Percentiles rank a stretch among this genome's conserved stretches.
These are phyloP conservation scores for Oophaga sylvatica DNA, from an alignment of 2,797 vertebrate genomes.

Conservation along the genomic window DNA sequence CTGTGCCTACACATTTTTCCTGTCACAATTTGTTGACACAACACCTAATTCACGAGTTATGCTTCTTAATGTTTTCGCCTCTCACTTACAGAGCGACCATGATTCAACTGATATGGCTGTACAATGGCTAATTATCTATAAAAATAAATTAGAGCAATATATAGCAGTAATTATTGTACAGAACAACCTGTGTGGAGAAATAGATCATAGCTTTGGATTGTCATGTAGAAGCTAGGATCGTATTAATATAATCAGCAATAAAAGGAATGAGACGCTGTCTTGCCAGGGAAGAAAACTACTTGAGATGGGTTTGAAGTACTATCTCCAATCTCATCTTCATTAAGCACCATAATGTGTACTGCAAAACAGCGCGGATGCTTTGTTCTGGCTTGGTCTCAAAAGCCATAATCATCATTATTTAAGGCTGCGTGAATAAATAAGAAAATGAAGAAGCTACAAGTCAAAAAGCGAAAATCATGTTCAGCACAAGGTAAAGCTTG, in stretches of 20 bases:
- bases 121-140: constrained; percentile 48
- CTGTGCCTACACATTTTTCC: constrained; percentile 29
- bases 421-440: background rate
- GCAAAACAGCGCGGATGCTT: constrained; percentile 6
- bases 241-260: constrained; percentile 47
- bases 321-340: constrained; percentile 29
- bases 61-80: constrained; percentile 12
- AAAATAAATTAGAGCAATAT: constrained; percentile 43
- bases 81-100: background rate
- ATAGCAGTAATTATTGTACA: constrained; percentile 37
- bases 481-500: background rate
- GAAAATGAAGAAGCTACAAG: background rate
- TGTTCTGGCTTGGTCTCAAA: background rate
- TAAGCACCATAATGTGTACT: constrained; percentile 22
- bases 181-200: constrained; percentile 15
- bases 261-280: constrained; percentile 17
- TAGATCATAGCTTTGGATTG: constrained; percentile 23
- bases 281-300: constrained; percentile 39
- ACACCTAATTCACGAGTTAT: background rate
- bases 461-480: background rate
- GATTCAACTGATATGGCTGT: constrained; percentile 38
- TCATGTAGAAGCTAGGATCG: constrained; percentile 22
- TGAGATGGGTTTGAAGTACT: constrained; percentile 16
- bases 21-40: constrained; percentile 10
- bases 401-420: background rate